These are phyloP conservation scores for Ovis aries DNA, from an alignment of 2,113 vertebrate genomes.

Conservation along the genomic window ARS-UI_Ramb_v3.0 NC_056054.1:75918501-75919000, in stretches of 20 bases:
- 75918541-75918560: background rate
- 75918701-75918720: background rate
- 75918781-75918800: background rate
- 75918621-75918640: background rate
- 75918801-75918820: background rate
- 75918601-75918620: background rate
- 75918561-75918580: background rate
- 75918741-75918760: background rate
- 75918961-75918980: no score
- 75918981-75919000: no score
- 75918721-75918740: background rate
- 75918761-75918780: background rate
- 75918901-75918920: background rate
- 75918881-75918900: background rate
- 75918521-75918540: background rate
- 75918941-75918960: no score
- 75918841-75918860: background rate
- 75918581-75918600: background rate
- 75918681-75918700: background rate
- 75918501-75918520: background rate
- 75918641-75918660: background rate
- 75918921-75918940: background rate
- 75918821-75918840: background rate
- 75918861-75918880: background rate
- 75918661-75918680: background rate